Percentiles rank a stretch among this genome's conserved stretches.
These are phyloP conservation scores for Hippocampus kuda DNA, from an alignment of 2,797 vertebrate species.

Conservation along the genomic window DNA sequence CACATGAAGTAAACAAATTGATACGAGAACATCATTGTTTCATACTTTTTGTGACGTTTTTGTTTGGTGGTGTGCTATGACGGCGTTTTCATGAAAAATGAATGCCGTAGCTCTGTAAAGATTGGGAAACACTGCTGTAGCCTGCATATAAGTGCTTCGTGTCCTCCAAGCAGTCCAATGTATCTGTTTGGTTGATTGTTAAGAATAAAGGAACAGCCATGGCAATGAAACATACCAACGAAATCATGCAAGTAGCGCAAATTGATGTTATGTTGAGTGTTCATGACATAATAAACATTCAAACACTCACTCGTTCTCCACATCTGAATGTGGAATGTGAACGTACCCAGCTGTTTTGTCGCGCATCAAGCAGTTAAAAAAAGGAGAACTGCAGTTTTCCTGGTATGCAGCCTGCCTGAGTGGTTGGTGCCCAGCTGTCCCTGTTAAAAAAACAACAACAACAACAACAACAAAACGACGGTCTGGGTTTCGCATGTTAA, in stretches of 20 bases:
- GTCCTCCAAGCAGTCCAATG: not conserved
- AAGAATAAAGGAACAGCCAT: not conserved
- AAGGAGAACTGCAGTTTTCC: not conserved
- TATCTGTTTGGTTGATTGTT: not conserved
- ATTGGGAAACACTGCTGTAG: not conserved
- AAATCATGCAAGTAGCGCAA: not conserved
- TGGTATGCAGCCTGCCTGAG: not conserved
- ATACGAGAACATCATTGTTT: not conserved
- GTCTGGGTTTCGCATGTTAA: not conserved
- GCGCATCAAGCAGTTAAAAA: not conserved
- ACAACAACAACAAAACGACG: not conserved
- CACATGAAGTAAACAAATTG: not conserved
- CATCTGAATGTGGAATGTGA: not conserved
- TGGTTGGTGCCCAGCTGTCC: not conserved
- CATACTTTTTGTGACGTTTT: not conserved
- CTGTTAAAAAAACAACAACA: not conserved
- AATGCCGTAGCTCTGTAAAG: not conserved
- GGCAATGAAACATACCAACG: not conserved
- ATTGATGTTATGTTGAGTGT: not conserved
- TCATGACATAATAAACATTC: not conserved
- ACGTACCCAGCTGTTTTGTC: not conserved
- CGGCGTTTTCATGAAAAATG: too few species aligned
- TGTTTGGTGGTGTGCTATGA: not conserved
- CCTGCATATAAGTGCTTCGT: too few species aligned
- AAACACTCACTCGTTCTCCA: not conserved